Evolutionary conservation across 2,888 invertebrate genomes (phyloP), one percentile per base, ranked within the genome.

Genomic region (Cosmia pyralina): DNA sequence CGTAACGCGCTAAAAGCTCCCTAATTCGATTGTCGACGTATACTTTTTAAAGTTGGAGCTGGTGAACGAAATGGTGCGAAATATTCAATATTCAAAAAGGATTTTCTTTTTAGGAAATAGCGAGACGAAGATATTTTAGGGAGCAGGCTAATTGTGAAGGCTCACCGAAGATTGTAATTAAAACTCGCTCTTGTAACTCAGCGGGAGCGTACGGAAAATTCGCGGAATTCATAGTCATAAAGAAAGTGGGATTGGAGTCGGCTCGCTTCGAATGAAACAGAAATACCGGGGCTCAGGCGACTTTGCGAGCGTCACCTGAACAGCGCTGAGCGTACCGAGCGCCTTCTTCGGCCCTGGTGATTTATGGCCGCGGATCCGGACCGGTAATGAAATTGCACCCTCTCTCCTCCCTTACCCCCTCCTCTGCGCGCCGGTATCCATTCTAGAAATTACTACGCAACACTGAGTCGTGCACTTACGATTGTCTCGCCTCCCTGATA

Each of bases 301-400:
- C 92, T 94, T 91, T 90, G 91, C 87, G 94, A 96, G 95, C 96
- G 95, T 95, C 96, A 96, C 96, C 96, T 94, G 95, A 97, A 96
- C 96, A 94, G 77, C 84, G 87, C 77, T 81, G 95, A 95, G 95
- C 85, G 80, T 69, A 82, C 81, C 84, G 81, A 95, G 93, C 92
- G 93, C 94, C 95, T 96, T 94, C 95, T 96, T 96, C 96, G 96
- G 96, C 92, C 93, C 93, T 94, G 95, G 96, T 96, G 96, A 96
- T 96, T 96, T 96, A 96, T 95, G 94, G 92, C 90, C 94, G 91
- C 92, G 94, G 95, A 96, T 96, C 96, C 96, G 96, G 95, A 94
- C 96, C 94, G 96, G 96, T 95, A 96, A 95, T 95, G 95, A 96
- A 94, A 95, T 96, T 95, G 96, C 96, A 96, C 95, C 96, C 96